Conservation (phyloP, 2,113 vertebrate genomes). For the Odontesthes bonariensis region DNA sequence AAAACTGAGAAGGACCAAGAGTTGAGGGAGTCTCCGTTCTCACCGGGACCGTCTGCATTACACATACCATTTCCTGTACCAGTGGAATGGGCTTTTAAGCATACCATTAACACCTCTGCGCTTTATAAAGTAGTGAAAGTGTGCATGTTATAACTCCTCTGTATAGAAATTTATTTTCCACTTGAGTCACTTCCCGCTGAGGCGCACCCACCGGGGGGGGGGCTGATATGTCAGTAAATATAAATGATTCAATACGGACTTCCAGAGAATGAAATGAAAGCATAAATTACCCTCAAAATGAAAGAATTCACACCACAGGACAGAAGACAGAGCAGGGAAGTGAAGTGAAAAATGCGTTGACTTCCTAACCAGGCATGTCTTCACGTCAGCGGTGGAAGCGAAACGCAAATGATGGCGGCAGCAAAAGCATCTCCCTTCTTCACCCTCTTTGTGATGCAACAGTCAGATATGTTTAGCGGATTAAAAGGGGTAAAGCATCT, state of each 20-base stretch:
- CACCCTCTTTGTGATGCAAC: no score
- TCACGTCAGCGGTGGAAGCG: not conserved
- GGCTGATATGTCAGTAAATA: conserved; percentile 27
- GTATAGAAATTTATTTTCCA: conserved; percentile 26
- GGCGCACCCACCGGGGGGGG: no score
- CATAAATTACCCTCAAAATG: conserved; percentile 54
- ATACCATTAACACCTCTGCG: conserved; percentile 1
- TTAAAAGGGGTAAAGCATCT: no score
- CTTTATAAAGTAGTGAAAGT: conserved; percentile 14
- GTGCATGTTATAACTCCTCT: not conserved
- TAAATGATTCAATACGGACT: conserved; percentile 42
- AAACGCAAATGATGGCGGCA: not conserved
- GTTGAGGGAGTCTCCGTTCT: conserved; percentile 7
- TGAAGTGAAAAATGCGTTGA: not conserved
- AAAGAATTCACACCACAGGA: conserved; percentile 3
- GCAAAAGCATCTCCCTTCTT: no score
- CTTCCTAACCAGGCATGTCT: no score
- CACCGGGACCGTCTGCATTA: not conserved
- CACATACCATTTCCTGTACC: not conserved
- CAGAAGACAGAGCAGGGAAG: conserved; percentile 22
- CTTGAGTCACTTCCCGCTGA: not conserved
- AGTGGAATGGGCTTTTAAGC: not conserved
- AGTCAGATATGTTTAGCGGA: no score
- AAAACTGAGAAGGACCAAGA: conserved; percentile 23
- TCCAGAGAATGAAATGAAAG: conserved; percentile 51